Percentiles rank a stretch among this genome's conserved stretches.
Conservation (phyloP, 2,888 invertebrate genomes). For the Troides aeacus region DNA sequence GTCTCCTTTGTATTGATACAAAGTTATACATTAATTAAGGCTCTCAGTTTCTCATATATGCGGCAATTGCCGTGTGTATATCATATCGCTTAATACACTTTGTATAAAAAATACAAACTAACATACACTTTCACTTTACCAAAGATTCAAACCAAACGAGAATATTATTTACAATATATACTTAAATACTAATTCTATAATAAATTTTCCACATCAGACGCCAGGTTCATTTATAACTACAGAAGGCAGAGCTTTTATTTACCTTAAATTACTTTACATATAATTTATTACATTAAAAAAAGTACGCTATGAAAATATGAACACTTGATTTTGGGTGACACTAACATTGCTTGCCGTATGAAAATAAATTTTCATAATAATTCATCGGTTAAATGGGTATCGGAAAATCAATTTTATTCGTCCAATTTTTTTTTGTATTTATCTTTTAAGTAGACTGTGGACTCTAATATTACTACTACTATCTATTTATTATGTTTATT, state of each 20-base stretch:
- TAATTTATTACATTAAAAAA: conserved; percentile 37
- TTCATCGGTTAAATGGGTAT: too few species aligned
- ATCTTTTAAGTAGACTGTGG: too few species aligned
- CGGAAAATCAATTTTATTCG: too few species aligned
- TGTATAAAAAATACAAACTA: conserved; percentile 26
- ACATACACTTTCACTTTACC: conserved; percentile 12
- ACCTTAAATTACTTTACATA: conserved; percentile 27
- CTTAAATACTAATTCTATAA: conserved; percentile 11
- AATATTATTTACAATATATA: conserved; percentile 25
- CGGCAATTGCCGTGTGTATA: conserved; percentile 8
- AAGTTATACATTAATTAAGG: background rate
- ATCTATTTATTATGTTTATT: too few species aligned
- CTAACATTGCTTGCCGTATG: background rate
- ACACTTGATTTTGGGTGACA: conserved; percentile 41
- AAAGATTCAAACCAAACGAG: conserved; percentile 14
- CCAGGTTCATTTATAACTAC: conserved; percentile 23
- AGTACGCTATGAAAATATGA: conserved; percentile 54
- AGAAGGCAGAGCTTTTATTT: conserved; percentile 17
- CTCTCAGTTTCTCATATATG: background rate
- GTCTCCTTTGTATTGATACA: conserved; percentile 5
- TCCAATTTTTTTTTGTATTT: too few species aligned
- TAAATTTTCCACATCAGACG: conserved; percentile 10
- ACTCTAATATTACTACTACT: too few species aligned
- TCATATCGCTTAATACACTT: conserved; percentile 22
- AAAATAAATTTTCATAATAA: background rate